A percentile compares a stretch with the other conserved stretches of the same genome.
Conservation (phyloP, 2,888 invertebrate genomes). For the Lithosia quadra region DNA sequence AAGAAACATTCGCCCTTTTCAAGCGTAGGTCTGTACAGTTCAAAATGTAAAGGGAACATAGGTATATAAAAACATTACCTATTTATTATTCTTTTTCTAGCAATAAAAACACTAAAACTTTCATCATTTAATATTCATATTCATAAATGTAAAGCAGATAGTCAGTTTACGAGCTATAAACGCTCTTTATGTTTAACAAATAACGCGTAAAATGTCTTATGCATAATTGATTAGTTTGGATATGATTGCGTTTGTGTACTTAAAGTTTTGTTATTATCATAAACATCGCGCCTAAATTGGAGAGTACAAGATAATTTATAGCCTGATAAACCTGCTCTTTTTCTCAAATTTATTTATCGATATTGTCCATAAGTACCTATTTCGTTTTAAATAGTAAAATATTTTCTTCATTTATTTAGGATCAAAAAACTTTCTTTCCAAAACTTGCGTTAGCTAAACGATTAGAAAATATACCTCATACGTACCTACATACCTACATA, state of each 20-base stretch:
- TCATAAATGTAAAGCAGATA: constrained; percentile 42
- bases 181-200: constrained; percentile 36
- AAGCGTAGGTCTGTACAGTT: not conserved
- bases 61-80: constrained; percentile 27
- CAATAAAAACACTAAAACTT: constrained; percentile 32
- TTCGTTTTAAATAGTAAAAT: too few relatives aligned
- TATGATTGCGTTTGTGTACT: constrained; percentile 12
- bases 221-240: constrained; percentile 26
- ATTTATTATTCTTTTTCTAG: constrained; percentile 16
- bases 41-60: not conserved
- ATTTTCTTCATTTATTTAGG: too few relatives aligned
- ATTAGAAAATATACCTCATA: not conserved
- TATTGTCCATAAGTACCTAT: too few relatives aligned
- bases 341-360: too few relatives aligned
- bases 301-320: not conserved
- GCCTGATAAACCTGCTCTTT: too few relatives aligned
- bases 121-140: constrained; percentile 41
- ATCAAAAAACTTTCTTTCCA: too few relatives aligned
- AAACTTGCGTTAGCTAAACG: not conserved
- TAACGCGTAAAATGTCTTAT: constrained; percentile 37
- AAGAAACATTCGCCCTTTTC: not conserved
- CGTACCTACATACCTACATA: too few relatives aligned
- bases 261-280: constrained; percentile 3
- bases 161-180: constrained; percentile 44
- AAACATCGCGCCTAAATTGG: not conserved